phyloP scores from a whole-genome alignment of 2,888 invertebrate genomes.

The Podabrus alpinus region DNA sequence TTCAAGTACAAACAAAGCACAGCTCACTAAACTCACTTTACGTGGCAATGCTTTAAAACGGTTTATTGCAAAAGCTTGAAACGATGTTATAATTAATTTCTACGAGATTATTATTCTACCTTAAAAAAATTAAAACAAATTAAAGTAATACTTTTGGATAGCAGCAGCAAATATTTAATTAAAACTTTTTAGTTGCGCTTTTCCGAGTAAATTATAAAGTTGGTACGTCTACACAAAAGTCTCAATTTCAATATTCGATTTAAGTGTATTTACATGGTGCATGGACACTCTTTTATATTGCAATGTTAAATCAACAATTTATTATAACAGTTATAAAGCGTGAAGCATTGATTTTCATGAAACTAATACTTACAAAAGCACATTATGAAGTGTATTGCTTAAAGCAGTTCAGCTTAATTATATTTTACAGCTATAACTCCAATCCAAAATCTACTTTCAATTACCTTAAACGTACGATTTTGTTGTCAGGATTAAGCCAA shows the following conservation, averaged over 20 bases:
- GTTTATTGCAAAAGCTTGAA: slow-evolving; percentile 16
- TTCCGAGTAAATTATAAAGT: background rate
- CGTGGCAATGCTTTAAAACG: slow-evolving; percentile 5
- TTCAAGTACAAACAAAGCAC: slow-evolving; percentile 19
- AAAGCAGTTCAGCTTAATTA: slow-evolving; percentile 26
- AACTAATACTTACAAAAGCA: slow-evolving; percentile 16
- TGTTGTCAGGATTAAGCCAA: slow-evolving; percentile 40
- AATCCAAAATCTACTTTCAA: slow-evolving; percentile 24
- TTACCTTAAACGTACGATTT: slow-evolving; percentile 34
- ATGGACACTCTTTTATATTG: background rate
- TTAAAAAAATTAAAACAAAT: background rate
- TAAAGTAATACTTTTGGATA: background rate
- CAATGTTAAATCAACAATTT: slow-evolving; percentile 4
- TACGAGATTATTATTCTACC: background rate
- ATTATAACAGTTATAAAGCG: slow-evolving; percentile 19
- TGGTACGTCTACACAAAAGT: background rate
- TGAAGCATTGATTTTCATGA: slow-evolving; percentile 12
- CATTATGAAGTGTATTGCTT: slow-evolving; percentile 8
- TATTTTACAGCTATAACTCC: slow-evolving; percentile 15
- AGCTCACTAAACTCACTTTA: slow-evolving; percentile 8
- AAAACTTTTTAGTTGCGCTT: background rate
- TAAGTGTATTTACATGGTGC: slow-evolving; percentile 1
- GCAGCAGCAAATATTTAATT: background rate
- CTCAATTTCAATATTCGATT: background rate
- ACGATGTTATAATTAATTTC: background rate